These are phyloP conservation scores for Tyria jacobaeae DNA, from an alignment of 2,888 invertebrate genomes.

Conservation along the genomic window DNA sequence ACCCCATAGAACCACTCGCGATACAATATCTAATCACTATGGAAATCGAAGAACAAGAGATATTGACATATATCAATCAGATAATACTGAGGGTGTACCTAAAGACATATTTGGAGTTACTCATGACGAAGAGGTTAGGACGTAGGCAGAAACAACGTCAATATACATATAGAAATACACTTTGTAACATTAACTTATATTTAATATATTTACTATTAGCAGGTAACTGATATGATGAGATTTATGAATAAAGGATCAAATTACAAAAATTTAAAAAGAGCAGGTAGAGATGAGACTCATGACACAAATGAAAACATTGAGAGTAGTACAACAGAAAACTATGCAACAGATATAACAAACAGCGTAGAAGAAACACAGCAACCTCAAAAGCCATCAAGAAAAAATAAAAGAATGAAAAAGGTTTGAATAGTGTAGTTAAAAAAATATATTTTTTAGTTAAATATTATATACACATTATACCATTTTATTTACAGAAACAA, in stretches of 20 bases:
- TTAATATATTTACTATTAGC: not conserved
- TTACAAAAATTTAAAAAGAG: not conserved
- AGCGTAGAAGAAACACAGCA: not conserved
- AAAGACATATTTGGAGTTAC: not conserved
- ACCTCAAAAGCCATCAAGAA: not conserved
- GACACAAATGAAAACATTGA: not conserved
- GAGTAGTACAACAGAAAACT: not conserved
- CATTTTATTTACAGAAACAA: not conserved
- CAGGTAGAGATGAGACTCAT: not conserved
- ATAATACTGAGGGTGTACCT: not conserved
- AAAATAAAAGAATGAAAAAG: constrained; percentile 1
- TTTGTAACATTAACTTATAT: not conserved
- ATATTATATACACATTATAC: not conserved
- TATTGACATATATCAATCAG: not conserved
- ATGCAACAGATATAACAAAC: not conserved
- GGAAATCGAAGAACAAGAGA: not conserved
- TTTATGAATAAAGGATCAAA: not conserved
- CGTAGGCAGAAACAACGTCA: too few relatives aligned
- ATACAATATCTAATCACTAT: not conserved
- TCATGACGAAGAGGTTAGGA: not conserved
- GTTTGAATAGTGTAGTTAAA: not conserved
- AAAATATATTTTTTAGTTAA: not conserved
- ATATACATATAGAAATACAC: not conserved
- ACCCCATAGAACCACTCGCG: not conserved
- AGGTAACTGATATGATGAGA: not conserved